Conservation (phyloP, 2,888 invertebrate species). For the Dryadula phaetusa region DNA sequence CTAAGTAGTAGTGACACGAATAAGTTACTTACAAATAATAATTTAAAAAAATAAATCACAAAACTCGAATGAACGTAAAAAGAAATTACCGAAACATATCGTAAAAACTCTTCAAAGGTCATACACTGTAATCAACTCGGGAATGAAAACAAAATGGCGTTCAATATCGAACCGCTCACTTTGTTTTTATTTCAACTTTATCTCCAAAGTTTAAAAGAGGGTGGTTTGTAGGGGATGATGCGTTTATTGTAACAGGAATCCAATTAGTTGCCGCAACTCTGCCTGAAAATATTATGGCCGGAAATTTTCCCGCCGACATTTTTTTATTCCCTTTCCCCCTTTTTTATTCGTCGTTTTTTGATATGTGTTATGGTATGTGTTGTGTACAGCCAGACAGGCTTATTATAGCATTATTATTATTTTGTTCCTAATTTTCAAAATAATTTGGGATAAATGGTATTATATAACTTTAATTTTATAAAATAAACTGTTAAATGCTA, state of each 20-base stretch:
- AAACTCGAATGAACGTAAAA: conserved; percentile 14
- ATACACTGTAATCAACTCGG: conserved; percentile 14
- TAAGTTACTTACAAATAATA: background rate
- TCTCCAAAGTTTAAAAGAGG: conserved; percentile 52
- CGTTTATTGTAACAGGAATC: conserved; percentile 69
- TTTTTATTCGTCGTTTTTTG: conserved; percentile 22
- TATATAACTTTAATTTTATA: no score
- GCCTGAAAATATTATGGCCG: conserved; percentile 56
- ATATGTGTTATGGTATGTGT: conserved; percentile 24
- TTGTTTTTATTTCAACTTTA: conserved; percentile 53
- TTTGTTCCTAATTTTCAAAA: no score
- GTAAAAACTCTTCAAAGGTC: conserved; percentile 10
- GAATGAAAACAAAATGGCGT: conserved; percentile 28
- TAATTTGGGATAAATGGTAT: no score
- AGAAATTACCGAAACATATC: background rate
- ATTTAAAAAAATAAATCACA: background rate
- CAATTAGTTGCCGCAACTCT: conserved; percentile 61
- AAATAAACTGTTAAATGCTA: no score
- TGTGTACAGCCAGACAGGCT: conserved; percentile 17
- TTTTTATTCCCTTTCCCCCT: conserved; percentile 28
- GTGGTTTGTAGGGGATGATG: conserved; percentile 56
- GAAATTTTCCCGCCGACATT: conserved; percentile 52
- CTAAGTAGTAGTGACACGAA: background rate
- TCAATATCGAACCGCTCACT: conserved; percentile 46
- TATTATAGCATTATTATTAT: conserved; percentile 3